Evolutionary conservation across 2,888 invertebrate genomes (phyloP).

Genomic region (Magallana nippona): DNA sequence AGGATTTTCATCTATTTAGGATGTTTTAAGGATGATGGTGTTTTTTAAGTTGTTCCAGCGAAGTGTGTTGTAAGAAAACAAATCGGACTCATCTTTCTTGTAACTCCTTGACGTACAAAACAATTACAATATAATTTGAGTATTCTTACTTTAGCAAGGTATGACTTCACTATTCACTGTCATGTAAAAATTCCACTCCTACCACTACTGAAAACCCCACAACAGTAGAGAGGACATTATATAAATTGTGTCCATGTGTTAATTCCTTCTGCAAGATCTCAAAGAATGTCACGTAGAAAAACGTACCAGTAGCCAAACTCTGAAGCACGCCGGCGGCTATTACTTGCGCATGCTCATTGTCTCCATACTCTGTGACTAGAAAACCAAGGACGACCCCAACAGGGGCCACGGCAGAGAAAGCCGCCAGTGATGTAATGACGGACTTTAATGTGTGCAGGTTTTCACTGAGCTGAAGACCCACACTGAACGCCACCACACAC

Average conservation of each 20-base stretch:
- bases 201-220: constrained; percentile 69
- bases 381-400: constrained; percentile 61
- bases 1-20: too few species aligned
- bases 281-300: constrained; percentile 96
- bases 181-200: constrained; percentile 54
- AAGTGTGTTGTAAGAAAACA: too few species aligned
- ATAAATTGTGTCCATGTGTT: constrained; percentile 59
- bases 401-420: constrained; percentile 58
- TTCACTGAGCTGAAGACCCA: constrained; percentile 81
- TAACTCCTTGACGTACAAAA: background rate
- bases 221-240: constrained; percentile 72
- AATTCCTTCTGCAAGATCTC: constrained; percentile 89
- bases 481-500: constrained; percentile 82
- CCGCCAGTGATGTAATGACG: constrained; percentile 48
- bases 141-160: background rate
- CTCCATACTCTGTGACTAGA: constrained; percentile 50
- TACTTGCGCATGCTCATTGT: constrained; percentile 45
- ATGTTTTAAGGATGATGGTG: too few species aligned
- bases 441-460: constrained; percentile 68
- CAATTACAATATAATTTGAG: background rate
- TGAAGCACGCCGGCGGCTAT: constrained; percentile 82
- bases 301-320: constrained; percentile 93
- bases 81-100: too few species aligned
- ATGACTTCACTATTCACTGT: constrained; percentile 37
- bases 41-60: too few species aligned